A percentile compares a stretch with the other conserved stretches of the same genome.
Conservation (phyloP, 2,797 vertebrate species). For the Aeoliscus strigatus region DNA sequence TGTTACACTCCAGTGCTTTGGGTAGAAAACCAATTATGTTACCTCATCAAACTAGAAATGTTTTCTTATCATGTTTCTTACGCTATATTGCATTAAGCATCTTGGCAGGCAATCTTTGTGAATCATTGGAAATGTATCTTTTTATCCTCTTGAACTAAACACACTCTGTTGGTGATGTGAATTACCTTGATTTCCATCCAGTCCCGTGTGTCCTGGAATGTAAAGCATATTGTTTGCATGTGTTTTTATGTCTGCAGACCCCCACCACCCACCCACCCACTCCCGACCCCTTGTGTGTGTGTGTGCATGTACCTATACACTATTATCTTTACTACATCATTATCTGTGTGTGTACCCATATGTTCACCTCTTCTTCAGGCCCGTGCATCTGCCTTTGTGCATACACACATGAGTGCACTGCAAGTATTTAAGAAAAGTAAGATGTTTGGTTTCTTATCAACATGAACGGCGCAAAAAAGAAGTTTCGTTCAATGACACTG, state of each 20-base stretch:
- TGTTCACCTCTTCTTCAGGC: conserved; percentile 42
- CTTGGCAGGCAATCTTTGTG: conserved; percentile 46
- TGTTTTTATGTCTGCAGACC: conserved; percentile 38
- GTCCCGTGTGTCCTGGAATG: conserved; percentile 38
- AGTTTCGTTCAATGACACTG: conserved; percentile 75
- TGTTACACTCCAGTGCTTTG: conserved; percentile 73
- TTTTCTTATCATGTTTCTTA: conserved; percentile 68
- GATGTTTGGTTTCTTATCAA: conserved; percentile 77
- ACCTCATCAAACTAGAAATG: conserved; percentile 75
- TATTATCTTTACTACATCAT: conserved; percentile 31
- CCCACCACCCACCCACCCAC: too few relatives aligned
- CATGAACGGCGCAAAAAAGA: conserved; percentile 71
- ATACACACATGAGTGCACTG: conserved; percentile 13
- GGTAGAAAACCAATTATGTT: conserved; percentile 72
- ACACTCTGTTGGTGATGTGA: conserved; percentile 48
- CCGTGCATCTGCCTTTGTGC: conserved; percentile 18
- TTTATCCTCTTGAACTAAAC: conserved; percentile 29
- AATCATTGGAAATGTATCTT: conserved; percentile 30
- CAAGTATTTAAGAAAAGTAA: conserved; percentile 77
- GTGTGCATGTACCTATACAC: conserved; percentile 19
- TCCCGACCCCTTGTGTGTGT: too few relatives aligned
- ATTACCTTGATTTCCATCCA: conserved; percentile 51
- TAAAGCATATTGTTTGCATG: conserved; percentile 47
- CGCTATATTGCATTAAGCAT: conserved; percentile 41
- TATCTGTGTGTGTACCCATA: conserved; percentile 29